phyloP scores from a whole-genome alignment of 2,113 vertebrate species.

The Indri indri region DNA sequence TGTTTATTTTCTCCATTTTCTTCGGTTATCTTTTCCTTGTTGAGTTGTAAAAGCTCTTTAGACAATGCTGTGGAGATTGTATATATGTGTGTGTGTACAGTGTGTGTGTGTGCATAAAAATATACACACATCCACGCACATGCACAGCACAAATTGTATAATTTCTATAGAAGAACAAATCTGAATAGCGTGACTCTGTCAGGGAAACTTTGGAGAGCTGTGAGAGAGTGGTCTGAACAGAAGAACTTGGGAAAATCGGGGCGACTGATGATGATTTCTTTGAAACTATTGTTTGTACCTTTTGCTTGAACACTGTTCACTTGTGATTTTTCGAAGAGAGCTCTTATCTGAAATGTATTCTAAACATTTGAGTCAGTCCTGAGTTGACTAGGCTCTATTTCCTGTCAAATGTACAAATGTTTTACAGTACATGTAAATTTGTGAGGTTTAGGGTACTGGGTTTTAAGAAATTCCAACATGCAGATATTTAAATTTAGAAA shows the following conservation, averaged over 20 bases:
- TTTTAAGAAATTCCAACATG: background rate
- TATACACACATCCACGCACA: background rate
- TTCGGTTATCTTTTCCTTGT: background rate
- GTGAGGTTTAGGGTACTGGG: background rate
- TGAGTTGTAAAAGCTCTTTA: background rate
- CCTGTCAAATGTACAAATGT: background rate
- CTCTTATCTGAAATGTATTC: constrained; percentile 1
- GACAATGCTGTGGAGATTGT: background rate
- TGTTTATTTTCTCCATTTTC: background rate
- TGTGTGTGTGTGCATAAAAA: background rate
- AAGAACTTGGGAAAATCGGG: background rate
- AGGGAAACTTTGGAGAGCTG: background rate
- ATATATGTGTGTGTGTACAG: too few species aligned
- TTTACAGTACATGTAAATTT: background rate
- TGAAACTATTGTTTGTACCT: background rate
- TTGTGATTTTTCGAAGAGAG: background rate
- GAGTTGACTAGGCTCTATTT: background rate
- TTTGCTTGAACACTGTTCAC: background rate
- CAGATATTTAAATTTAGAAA: background rate
- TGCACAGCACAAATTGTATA: background rate
- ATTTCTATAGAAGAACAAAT: background rate
- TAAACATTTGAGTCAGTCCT: background rate
- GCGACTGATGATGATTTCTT: background rate
- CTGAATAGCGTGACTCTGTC: background rate
- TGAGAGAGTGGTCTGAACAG: background rate